Conservation (phyloP, 2,113 vertebrate genomes). For the Saguinus midas region DNA sequence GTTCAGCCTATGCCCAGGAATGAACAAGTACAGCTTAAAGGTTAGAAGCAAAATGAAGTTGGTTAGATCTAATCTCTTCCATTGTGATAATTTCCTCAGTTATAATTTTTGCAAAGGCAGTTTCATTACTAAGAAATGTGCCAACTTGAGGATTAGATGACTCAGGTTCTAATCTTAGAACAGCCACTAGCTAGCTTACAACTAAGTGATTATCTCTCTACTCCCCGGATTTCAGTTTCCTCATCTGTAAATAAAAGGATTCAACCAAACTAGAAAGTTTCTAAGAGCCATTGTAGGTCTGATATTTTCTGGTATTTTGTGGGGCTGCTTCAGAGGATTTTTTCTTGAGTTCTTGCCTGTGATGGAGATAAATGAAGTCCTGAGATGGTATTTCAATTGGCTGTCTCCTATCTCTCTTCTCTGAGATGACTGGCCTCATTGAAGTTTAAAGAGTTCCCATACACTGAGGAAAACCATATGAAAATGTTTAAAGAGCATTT, state of each 20-base stretch:
- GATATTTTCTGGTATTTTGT: neutral
- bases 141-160: neutral
- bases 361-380: neutral
- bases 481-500: slow-evolving; percentile 50
- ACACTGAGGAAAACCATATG: neutral
- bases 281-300: neutral
- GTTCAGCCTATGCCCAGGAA: too few species aligned
- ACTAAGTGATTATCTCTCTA: neutral
- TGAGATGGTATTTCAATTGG: neutral
- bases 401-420: neutral
- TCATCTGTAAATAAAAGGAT: slow-evolving; percentile 24
- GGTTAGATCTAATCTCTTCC: too few species aligned
- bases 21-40: too few species aligned
- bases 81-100: too few species aligned
- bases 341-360: neutral
- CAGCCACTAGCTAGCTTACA: neutral
- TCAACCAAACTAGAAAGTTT: neutral
- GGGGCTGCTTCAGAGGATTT: neutral
- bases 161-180: neutral
- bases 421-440: neutral
- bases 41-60: too few species aligned
- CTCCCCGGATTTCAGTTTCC: neutral
- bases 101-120: too few species aligned
- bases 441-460: slow-evolving; percentile 14
- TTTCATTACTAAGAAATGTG: neutral